Base-by-base conservation (phyloP, 2,113 vertebrate genomes). In the Mohoua ochrocephala region DNA sequence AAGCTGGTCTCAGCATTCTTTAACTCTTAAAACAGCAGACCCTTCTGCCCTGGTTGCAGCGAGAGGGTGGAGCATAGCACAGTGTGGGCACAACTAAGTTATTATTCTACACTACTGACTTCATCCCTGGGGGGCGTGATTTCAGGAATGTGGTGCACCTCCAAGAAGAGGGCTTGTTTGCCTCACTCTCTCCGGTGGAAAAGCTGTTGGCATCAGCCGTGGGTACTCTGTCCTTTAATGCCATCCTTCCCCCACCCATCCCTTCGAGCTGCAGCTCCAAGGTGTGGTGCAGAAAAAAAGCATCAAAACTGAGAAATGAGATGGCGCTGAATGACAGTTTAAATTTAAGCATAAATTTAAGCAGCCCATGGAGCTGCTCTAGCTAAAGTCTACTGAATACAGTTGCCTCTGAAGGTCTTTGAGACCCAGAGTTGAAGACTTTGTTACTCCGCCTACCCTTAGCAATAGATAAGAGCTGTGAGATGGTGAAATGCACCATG, bases 311-410 rank as follows among this genome's bases (percentile, higher is more conserved):
- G 12, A 37, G 28, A 56, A 65, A 8, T 0, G 0, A 65, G 30
- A 44, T 13, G 35, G 12, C 0, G 0, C 35, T 41, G 20, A 49
- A 41, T 1, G 1, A 31, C 19, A 20, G n/a, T n/a, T n/a, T n/a
- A n/a, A n/a, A n/a, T n/a, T n/a, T n/a, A n/a, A n/a, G 8, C 18
- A 84, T 27, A 89, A 77, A 60, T 74, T 18, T 33, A 24, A 64
- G 33, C 33, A 84, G 13, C 1, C 30, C 10, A 9, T 30, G 9
- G 31, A 85, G 6, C 21, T 60, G 9, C 8, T 75, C 7, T 56
- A 68, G 11, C 5, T 75, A 71, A 42, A 23, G 4, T 26, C 12
- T 64, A 6, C 10, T 53, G 68, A 50, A 50, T 13, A 41, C 20
- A 71, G 16, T 45, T 80, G 31, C 14, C 15, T 86, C 28, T 67